Percentiles rank a stretch among this genome's conserved stretches.
phyloP scores from a whole-genome alignment of 2,797 vertebrate species.

The Mormyrops attenuatus region DNA sequence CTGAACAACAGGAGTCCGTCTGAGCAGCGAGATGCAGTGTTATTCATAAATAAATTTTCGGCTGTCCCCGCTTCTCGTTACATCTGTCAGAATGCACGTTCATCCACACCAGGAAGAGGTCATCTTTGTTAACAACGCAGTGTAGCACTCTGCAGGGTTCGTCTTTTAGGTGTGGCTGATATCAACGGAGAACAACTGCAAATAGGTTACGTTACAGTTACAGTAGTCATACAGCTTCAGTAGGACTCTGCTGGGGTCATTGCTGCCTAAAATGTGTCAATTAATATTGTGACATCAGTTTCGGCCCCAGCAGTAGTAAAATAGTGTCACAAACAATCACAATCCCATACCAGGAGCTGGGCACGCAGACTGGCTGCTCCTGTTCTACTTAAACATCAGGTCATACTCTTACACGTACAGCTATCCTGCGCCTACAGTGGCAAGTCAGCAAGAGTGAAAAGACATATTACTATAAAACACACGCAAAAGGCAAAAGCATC shows the following conservation, averaged over 20 bases:
- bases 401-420: neutral
- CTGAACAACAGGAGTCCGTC: neutral
- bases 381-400: neutral
- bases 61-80: neutral
- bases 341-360: neutral
- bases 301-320: neutral
- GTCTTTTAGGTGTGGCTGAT: neutral
- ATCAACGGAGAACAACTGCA: neutral
- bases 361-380: neutral
- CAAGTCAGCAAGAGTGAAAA: neutral
- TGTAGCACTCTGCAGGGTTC: neutral
- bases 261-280: neutral
- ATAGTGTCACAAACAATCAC: neutral
- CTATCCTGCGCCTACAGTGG: neutral
- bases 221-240: conserved; percentile 3
- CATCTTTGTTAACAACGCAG: neutral
- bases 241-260: neutral
- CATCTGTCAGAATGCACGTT: neutral
- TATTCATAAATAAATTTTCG: neutral
- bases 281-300: neutral
- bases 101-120: neutral
- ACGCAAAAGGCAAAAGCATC: neutral
- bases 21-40: neutral
- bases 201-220: neutral
- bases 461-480: conserved; percentile 20